Percentiles rank a stretch among this genome's conserved stretches.
Conservation (phyloP, 2,888 invertebrate species). For the Epistrophella euchroma region DNA sequence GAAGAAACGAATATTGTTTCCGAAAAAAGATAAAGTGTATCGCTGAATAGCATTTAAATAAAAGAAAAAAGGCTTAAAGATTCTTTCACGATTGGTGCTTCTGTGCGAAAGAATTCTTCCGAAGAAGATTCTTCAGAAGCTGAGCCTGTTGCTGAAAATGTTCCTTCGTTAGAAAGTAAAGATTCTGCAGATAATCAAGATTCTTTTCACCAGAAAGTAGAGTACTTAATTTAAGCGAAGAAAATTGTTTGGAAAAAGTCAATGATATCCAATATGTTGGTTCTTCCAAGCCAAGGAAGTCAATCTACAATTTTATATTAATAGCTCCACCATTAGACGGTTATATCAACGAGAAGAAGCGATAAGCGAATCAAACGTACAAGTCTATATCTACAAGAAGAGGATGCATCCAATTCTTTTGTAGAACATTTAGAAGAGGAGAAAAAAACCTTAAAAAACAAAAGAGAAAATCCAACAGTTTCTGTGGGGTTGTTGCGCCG, state of each 20-base stretch:
- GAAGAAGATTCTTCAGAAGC: not conserved
- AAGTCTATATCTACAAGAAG: conserved; percentile 70
- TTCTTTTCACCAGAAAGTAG: conserved; percentile 3
- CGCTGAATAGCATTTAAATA: conserved; percentile 64
- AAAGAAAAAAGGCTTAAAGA: conserved; percentile 51
- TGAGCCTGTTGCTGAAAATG: not conserved
- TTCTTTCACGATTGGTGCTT: conserved; percentile 77
- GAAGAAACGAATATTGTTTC: conserved; percentile 34
- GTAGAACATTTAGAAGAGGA: conserved; percentile 78
- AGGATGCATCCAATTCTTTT: conserved; percentile 80
- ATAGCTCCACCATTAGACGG: not conserved
- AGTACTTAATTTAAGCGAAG: conserved; percentile 49
- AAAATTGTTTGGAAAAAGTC: conserved; percentile 77
- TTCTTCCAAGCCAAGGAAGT: conserved; percentile 51
- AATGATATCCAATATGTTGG: conserved; percentile 73
- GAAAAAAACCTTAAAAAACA: conserved; percentile 77
- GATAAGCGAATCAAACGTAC: conserved; percentile 44
- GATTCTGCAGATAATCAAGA: not conserved
- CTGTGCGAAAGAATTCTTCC: conserved; percentile 42
- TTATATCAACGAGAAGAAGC: not conserved
- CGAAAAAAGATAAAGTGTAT: conserved; percentile 68
- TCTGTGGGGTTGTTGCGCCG: conserved; percentile 71
- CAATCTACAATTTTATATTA: conserved; percentile 14
- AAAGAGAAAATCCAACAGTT: conserved; percentile 80
- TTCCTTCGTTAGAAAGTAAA: not conserved